A percentile compares a stretch with the other conserved stretches of the same genome.
Conservation (phyloP, 2,888 invertebrate genomes). For the Drosophila kanekoi region DNA sequence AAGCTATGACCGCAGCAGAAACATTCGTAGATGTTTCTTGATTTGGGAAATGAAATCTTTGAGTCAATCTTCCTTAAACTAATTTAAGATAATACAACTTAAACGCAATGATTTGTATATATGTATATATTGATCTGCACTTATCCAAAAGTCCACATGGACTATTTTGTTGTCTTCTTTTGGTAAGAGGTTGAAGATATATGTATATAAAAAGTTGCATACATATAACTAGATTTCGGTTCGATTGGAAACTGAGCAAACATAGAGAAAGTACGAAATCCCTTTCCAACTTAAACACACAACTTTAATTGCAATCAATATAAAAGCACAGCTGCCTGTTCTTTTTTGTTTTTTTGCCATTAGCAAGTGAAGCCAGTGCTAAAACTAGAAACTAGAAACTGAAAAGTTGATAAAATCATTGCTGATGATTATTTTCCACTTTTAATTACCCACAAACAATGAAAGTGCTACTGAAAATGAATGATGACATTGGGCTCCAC, state of each 20-base stretch:
- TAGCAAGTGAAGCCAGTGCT: conserved; percentile 15
- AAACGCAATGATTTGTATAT: no score
- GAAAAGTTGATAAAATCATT: conserved; percentile 28
- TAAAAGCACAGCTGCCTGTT: conserved; percentile 20
- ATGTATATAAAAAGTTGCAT: no score
- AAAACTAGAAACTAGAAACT: conserved; percentile 15
- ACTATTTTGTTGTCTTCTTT: no score
- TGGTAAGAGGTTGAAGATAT: no score
- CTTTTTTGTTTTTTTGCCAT: conserved; percentile 10
- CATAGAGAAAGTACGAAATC: not conserved
- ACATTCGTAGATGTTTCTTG: no score
- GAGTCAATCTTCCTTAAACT: no score
- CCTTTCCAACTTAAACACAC: not conserved
- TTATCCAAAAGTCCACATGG: no score
- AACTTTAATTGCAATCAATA: not conserved
- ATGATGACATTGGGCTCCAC: conserved; percentile 66
- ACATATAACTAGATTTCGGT: not conserved
- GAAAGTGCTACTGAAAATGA: conserved; percentile 63
- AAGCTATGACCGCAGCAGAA: no score
- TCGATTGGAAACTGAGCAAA: not conserved
- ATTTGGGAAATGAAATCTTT: no score
- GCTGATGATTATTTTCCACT: conserved; percentile 59
- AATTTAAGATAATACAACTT: no score
- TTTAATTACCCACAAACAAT: conserved; percentile 66
- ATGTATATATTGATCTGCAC: no score